phyloP scores from a whole-genome alignment of 2,797 vertebrate genomes.

The Gymnopithys bicolor region DNA sequence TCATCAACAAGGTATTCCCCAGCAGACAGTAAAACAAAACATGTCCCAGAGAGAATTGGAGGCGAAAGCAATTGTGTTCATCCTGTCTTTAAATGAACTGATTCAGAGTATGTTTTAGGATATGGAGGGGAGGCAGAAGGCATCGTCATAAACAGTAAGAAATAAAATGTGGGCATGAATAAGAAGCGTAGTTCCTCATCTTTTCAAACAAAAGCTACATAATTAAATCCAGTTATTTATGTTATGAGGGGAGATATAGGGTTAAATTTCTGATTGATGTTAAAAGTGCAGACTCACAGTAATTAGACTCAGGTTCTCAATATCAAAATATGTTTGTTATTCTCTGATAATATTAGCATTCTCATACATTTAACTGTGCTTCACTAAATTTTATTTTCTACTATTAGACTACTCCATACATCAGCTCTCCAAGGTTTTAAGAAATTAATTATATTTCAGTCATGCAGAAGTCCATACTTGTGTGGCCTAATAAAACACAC shows the following conservation, averaged over 20 bases:
- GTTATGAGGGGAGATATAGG: not conserved
- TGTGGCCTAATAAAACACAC: slow-evolving; percentile 35
- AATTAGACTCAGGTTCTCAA: slow-evolving; percentile 51
- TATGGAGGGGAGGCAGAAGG: not conserved
- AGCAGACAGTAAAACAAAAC: not conserved
- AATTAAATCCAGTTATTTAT: slow-evolving; percentile 9
- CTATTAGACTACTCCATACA: not conserved
- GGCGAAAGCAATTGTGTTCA: not conserved
- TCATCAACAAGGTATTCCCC: not conserved
- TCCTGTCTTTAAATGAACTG: not conserved
- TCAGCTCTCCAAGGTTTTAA: slow-evolving; percentile 14
- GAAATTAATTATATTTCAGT: slow-evolving; percentile 52
- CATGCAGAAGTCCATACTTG: not conserved
- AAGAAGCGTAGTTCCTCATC: not conserved
- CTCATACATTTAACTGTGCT: slow-evolving; percentile 9
- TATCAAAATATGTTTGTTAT: slow-evolving; percentile 52
- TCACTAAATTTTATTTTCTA: slow-evolving; percentile 60
- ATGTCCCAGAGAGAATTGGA: not conserved
- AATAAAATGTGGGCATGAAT: not conserved
- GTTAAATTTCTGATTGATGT: slow-evolving; percentile 29
- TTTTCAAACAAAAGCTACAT: not conserved
- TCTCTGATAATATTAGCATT: slow-evolving; percentile 45
- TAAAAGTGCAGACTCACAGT: slow-evolving; percentile 31
- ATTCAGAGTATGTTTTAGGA: not conserved
- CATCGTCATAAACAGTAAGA: not conserved